Evolutionary conservation across 2,888 invertebrate genomes (phyloP).

Genomic region (Drosophila kanekoi): DNA sequence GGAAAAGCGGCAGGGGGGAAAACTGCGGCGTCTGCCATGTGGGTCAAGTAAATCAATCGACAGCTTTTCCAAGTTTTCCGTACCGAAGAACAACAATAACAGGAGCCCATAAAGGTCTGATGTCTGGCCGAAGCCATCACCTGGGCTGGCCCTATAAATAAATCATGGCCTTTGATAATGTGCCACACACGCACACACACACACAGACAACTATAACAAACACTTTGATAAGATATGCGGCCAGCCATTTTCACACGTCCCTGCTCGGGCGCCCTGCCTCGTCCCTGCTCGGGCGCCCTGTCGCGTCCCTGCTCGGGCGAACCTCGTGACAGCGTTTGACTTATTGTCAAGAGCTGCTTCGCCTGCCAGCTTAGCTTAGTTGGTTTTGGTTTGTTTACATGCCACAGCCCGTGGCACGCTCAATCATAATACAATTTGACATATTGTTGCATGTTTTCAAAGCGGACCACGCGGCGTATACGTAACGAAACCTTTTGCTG

Average conservation of each 20-base stretch:
- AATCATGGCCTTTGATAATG: conserved; percentile 70
- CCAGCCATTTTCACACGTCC: not conserved
- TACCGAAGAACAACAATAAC: conserved; percentile 15
- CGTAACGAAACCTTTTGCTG: conserved; percentile 24
- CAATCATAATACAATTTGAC: conserved; percentile 61
- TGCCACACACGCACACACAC: conserved; percentile 20
- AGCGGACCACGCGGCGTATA: conserved; percentile 23
- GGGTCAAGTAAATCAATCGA: conserved; percentile 78
- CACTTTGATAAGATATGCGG: not conserved
- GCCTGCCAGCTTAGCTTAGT: conserved; percentile 8
- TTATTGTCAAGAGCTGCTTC: conserved; percentile 40
- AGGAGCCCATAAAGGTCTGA: conserved; percentile 13
- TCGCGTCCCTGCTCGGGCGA: not conserved
- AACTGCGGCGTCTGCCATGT: conserved; percentile 41
- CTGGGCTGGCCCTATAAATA: conserved; percentile 69
- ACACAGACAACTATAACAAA: not conserved
- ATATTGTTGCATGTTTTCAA: conserved; percentile 39
- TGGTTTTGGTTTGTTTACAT: conserved; percentile 33
- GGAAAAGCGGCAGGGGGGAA: conserved; percentile 16
- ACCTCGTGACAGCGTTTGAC: conserved; percentile 49
- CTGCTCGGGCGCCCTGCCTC: conserved; percentile 3
- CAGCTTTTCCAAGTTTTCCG: conserved; percentile 54
- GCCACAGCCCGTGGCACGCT: conserved; percentile 44
- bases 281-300: conserved; percentile 3
- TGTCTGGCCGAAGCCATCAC: conserved; percentile 46